Conservation (phyloP, 2,797 vertebrate genomes). For the Myotis planiceps region DNA sequence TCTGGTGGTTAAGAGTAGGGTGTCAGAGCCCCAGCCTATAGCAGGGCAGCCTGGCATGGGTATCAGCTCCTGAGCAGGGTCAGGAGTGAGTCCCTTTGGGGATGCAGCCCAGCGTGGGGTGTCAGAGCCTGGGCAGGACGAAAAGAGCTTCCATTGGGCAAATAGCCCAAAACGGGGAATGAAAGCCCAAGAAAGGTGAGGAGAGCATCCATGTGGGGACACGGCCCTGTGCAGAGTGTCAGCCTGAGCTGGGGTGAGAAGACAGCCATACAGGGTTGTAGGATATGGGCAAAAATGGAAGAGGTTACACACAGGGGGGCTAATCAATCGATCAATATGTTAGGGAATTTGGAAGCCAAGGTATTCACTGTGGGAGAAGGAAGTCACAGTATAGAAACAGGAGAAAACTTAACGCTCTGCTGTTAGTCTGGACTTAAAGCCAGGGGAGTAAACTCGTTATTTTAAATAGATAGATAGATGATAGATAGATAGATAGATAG, state of each 20-base stretch:
- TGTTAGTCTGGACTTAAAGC: background rate
- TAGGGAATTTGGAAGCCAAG: background rate
- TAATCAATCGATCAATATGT: background rate
- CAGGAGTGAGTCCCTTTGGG: background rate
- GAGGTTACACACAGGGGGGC: accelerated
- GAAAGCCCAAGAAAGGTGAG: background rate
- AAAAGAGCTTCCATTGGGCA: background rate
- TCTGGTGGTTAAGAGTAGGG: background rate
- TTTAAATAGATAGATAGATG: background rate
- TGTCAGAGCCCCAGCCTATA: background rate
- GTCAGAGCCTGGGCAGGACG: background rate
- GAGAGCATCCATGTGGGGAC: accelerated
- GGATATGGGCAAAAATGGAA: background rate
- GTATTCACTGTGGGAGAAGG: background rate
- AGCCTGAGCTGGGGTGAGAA: background rate
- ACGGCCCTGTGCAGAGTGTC: background rate
- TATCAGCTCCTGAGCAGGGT: background rate
- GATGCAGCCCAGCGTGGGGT: accelerated
- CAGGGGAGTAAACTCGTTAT: background rate
- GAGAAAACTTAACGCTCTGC: background rate
- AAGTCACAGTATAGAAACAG: background rate
- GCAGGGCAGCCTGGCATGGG: background rate
- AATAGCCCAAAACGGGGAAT: accelerated
- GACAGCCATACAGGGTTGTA: no score
- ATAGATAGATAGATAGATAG: background rate